Evolutionary conservation across 1,140 invertebrate genomes (phyloP), one percentile per base, ranked within the genome.

Genomic region (Hyphantria cunea): DNA sequence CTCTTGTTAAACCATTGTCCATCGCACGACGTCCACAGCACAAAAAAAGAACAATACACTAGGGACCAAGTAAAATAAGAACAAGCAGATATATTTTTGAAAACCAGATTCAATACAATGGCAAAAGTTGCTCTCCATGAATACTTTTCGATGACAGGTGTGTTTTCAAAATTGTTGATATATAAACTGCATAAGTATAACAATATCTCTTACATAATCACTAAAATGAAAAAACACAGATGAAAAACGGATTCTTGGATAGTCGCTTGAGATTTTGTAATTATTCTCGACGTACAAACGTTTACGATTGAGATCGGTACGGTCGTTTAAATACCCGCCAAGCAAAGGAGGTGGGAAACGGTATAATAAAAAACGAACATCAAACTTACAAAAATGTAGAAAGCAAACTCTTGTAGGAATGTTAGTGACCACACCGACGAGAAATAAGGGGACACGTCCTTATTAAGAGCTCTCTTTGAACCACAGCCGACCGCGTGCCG

Each of bases 1-100:
- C 71, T 65, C 73, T 71, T 84, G 85, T 86, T 88, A 84, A 86
- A 82, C 78, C 76, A 48, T 52, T 75, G 76, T 74, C 78, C 78
- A 80, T 80, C 79, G 81, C 80, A 73, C 62, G 72, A 76, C 66
- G 66, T 53, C 50, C 47, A 53, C 60, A 64, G 67, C 55, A 66
- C 77, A 75, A 72, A 76, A 76, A 64, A n/a, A n/a, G n/a, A n/a
- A 65, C 64, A 33, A 53, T 9, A 12, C 15, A 53, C 49, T 42
- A 61, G 63, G 44, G 41, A 69, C 53, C 53, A 51, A 17, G 50
- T 51, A 37, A 74, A 61, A 80, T 63, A 67, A 78, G 76, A 80
- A 59, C 50, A 54, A 72, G 62, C 64, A 79, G 73, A 66, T 70
- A 85, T 67, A 68, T 68, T 68, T 64, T 61, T 81, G 72, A 70